These are phyloP conservation scores for Trichechus manatus DNA, from an alignment of 2,113 vertebrate genomes.

Conservation along the genomic window DNA sequence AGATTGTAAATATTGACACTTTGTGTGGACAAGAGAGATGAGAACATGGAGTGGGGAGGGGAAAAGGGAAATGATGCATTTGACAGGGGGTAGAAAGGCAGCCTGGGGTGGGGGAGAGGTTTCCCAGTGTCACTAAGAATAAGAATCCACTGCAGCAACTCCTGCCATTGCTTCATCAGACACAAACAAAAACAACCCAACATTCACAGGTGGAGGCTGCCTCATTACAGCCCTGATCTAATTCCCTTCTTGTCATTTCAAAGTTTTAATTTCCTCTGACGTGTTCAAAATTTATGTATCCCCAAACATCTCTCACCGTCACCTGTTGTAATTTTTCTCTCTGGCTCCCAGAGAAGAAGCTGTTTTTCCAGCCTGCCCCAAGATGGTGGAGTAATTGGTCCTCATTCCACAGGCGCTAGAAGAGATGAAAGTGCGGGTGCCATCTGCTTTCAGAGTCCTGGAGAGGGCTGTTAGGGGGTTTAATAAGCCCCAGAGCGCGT, in stretches of 20 bases:
- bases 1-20: too few relatives aligned
- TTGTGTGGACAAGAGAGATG: too few relatives aligned
- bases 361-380: neutral
- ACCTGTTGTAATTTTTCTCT: neutral
- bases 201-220: accelerated
- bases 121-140: too few relatives aligned
- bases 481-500: neutral
- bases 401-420: neutral
- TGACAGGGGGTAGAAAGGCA: too few relatives aligned
- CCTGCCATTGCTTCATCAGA: too few relatives aligned
- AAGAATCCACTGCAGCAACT: too few relatives aligned
- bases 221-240: neutral
- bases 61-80: too few relatives aligned
- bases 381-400: neutral
- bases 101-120: too few relatives aligned
- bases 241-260: neutral
- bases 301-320: neutral
- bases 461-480: accelerated
- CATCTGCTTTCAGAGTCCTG: neutral
- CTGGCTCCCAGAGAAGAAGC: too few relatives aligned
- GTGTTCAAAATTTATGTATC: neutral
- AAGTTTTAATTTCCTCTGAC: neutral
- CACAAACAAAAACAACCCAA: neutral
- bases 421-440: too few relatives aligned
- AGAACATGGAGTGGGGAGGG: too few relatives aligned